Percentiles rank a stretch among this genome's conserved stretches.
phyloP scores from a whole-genome alignment of 2,797 vertebrate genomes.

The Sandelia bainsii region DNA sequence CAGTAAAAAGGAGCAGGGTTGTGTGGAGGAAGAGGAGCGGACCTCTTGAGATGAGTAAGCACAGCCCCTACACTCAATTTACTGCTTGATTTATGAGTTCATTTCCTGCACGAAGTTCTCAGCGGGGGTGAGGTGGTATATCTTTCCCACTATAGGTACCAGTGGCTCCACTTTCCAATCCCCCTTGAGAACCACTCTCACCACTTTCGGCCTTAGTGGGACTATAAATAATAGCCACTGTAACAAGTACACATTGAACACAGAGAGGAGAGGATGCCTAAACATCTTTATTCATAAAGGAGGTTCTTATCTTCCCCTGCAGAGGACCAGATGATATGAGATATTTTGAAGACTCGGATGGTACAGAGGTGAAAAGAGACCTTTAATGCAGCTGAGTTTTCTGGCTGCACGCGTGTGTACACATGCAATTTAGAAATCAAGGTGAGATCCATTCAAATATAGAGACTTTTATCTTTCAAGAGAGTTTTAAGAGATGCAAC shows the following conservation, averaged over 20 bases:
- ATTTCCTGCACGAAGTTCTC: slow-evolving; percentile 77
- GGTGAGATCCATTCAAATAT: slow-evolving; percentile 1
- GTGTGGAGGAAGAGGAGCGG: slow-evolving; percentile 76
- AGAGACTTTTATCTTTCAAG: slow-evolving; percentile 11
- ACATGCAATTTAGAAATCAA: slow-evolving; percentile 8
- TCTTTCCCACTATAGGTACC: slow-evolving; percentile 72
- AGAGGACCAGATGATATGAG: slow-evolving; percentile 26
- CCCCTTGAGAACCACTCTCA: slow-evolving; percentile 67
- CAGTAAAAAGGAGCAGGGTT: slow-evolving; percentile 63
- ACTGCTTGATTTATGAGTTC: slow-evolving; percentile 82
- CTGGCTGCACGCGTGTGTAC: background rate
- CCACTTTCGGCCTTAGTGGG: slow-evolving; percentile 59
- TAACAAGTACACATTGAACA: slow-evolving; percentile 68
- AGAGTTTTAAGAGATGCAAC: slow-evolving; percentile 6
- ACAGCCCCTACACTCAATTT: slow-evolving; percentile 77
- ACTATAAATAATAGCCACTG: slow-evolving; percentile 78
- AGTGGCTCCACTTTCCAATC: slow-evolving; percentile 69
- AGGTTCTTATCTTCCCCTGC: slow-evolving; percentile 59
- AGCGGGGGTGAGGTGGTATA: slow-evolving; percentile 75
- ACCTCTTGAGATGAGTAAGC: slow-evolving; percentile 82
- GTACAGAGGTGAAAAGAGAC: slow-evolving; percentile 6
- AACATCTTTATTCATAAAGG: slow-evolving; percentile 78
- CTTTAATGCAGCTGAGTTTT: background rate
- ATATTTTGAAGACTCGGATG: background rate
- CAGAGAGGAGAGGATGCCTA: slow-evolving; percentile 49